Conservation (phyloP, 2,888 invertebrate genomes). For the Idaea straminata region DNA sequence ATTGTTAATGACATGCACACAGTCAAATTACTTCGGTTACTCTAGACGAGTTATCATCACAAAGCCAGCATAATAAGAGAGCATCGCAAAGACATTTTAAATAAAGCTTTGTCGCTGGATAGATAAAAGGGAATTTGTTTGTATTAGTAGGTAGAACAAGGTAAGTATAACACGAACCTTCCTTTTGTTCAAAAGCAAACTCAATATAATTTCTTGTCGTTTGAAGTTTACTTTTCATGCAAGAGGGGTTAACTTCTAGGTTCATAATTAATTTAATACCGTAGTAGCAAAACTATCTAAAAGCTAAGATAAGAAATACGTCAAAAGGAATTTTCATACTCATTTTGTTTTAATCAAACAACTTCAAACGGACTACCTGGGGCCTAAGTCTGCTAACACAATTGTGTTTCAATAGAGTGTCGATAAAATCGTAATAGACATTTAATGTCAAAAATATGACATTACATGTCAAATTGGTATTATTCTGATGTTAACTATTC, state of each 20-base stretch:
- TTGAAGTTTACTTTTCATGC: conserved; percentile 1
- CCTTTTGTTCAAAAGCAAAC: conserved; percentile 25
- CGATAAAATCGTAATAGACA: no score
- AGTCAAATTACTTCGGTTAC: conserved; percentile 26
- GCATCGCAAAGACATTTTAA: conserved; percentile 43
- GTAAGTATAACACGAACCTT: conserved; percentile 29
- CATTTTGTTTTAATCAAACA: not conserved
- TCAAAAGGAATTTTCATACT: not conserved
- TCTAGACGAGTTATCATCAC: conserved; percentile 30
- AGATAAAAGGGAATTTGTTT: conserved; percentile 52
- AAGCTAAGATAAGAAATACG: not conserved
- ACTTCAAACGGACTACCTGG: no score
- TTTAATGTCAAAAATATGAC: no score
- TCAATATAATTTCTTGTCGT: conserved; percentile 22
- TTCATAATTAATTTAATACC: not conserved
- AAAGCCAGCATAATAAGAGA: conserved; percentile 33
- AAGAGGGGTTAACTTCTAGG: conserved; percentile 1
- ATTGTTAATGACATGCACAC: conserved; percentile 28
- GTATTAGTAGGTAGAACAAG: conserved; percentile 47
- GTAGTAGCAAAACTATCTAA: not conserved
- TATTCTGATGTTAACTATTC: no score
- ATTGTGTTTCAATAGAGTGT: no score
- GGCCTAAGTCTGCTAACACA: no score
- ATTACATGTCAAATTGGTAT: no score
- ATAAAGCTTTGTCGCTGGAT: conserved; percentile 46